Percentiles rank a stretch among this genome's conserved stretches.
Evolutionary conservation across 1,140 invertebrate species (phyloP).

Genomic region (Andrena cerasifolii): DNA sequence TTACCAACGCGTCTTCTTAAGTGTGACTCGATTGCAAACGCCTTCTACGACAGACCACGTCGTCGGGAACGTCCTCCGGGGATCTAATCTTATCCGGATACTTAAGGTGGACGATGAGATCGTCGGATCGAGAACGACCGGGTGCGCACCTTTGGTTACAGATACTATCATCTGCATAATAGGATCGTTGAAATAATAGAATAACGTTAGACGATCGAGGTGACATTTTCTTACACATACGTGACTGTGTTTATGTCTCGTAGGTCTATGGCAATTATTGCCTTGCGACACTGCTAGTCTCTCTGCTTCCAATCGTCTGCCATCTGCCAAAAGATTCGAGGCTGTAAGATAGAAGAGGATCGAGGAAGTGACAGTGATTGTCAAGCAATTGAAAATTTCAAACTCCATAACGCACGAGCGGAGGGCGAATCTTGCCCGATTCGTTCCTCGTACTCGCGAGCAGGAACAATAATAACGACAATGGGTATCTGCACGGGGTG

Average conservation of each 20-base stretch:
- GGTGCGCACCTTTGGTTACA: conserved; percentile 19
- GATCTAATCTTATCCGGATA: conserved; percentile 68
- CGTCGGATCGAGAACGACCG: conserved; percentile 47
- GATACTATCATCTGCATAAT: background rate
- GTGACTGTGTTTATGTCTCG: no score
- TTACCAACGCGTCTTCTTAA: conserved; percentile 66
- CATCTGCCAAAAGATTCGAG: background rate
- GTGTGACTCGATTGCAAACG: conserved; percentile 74
- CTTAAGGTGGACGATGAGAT: conserved; percentile 60
- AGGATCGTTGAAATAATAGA: conserved; percentile 3
- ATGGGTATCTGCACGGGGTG: conserved; percentile 77
- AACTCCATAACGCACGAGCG: conserved; percentile 75
- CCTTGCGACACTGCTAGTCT: no score
- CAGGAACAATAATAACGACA: conserved; percentile 80
- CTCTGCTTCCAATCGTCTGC: no score
- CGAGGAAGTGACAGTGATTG: conserved; percentile 10
- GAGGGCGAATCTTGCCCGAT: conserved; percentile 45
- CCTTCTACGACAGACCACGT: conserved; percentile 49
- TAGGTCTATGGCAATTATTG: no score
- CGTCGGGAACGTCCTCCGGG: conserved; percentile 48
- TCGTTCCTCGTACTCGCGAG: conserved; percentile 69
- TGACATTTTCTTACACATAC: no score
- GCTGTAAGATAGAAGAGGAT: background rate
- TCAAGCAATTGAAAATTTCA: conserved; percentile 48
- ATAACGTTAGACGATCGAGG: background rate